Conservation (phyloP, 2,113 vertebrate genomes). For the Sitta europaea region DNA sequence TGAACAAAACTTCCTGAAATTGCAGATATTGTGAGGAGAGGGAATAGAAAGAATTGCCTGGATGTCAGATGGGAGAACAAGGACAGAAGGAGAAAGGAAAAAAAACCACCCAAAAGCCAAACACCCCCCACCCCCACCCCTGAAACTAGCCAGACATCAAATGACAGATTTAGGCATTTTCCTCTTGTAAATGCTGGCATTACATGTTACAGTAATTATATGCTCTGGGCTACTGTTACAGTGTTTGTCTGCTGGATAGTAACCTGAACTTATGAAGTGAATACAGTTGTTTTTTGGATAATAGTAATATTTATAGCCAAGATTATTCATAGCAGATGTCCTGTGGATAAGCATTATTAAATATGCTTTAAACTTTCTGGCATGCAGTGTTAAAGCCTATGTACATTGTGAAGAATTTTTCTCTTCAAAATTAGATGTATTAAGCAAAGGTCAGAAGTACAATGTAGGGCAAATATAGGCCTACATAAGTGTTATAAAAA, state of each 20-base stretch:
- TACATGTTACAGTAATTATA: slow-evolving; percentile 50
- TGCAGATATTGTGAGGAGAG: background rate
- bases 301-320: slow-evolving; percentile 38
- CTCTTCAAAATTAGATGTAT: background rate
- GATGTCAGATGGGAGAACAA: background rate
- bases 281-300: slow-evolving; percentile 44
- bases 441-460: slow-evolving; percentile 14
- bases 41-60: background rate
- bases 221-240: slow-evolving; percentile 43
- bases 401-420: background rate
- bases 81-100: background rate
- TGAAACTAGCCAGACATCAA: slow-evolving; percentile 13
- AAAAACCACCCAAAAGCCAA: background rate
- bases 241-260: slow-evolving; percentile 44
- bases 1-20: background rate
- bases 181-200: slow-evolving; percentile 33
- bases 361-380: slow-evolving; percentile 15
- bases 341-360: slow-evolving; percentile 14
- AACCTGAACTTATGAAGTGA: slow-evolving; percentile 40
- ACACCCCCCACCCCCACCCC: rapidly evolving
- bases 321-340: slow-evolving; percentile 40
- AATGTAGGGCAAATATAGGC: background rate
- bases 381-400: background rate
- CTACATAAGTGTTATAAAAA: background rate
- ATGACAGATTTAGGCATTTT: slow-evolving; percentile 58